Conservation (phyloP, 2,113 vertebrate species). For the Protomyctophum bolini region DNA sequence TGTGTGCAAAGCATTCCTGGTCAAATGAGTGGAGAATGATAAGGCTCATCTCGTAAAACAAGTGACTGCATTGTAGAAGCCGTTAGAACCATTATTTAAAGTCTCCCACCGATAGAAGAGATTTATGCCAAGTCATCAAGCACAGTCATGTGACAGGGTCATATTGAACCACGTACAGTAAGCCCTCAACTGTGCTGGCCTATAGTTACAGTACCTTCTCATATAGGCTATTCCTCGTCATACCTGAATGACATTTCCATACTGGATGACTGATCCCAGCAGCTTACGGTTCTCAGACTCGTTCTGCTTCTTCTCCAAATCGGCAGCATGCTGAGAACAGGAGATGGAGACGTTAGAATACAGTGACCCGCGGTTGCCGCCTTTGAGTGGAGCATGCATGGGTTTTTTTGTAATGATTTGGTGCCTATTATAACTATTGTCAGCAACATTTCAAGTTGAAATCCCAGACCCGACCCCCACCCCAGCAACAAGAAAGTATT, state of each 20-base stretch:
- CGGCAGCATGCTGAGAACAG: conserved; percentile 89
- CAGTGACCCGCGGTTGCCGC: no score
- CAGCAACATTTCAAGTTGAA: no score
- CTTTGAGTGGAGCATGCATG: no score
- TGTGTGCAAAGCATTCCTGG: not conserved
- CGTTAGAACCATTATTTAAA: conserved; percentile 49
- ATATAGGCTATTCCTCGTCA: no score
- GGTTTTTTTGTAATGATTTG: no score
- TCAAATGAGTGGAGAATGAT: conserved; percentile 2
- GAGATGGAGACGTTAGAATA: conserved; percentile 9
- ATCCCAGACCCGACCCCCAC: no score
- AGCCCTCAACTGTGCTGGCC: conserved; percentile 13
- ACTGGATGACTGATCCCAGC: conserved; percentile 94
- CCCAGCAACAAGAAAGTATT: no score
- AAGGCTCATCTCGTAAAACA: not conserved
- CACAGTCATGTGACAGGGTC: not conserved
- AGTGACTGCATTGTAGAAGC: not conserved
- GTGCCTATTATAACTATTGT: no score
- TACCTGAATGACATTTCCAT: conserved; percentile 97
- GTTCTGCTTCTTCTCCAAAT: conserved; percentile 98
- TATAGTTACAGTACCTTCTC: conserved; percentile 29
- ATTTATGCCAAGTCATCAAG: conserved; percentile 3
- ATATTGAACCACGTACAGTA: not conserved
- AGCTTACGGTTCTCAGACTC: conserved; percentile 98
- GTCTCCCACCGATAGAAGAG: conserved; percentile 7